Evolutionary conservation across 2,888 invertebrate genomes (phyloP).

Genomic region (Holacanthella duospinosa): DNA sequence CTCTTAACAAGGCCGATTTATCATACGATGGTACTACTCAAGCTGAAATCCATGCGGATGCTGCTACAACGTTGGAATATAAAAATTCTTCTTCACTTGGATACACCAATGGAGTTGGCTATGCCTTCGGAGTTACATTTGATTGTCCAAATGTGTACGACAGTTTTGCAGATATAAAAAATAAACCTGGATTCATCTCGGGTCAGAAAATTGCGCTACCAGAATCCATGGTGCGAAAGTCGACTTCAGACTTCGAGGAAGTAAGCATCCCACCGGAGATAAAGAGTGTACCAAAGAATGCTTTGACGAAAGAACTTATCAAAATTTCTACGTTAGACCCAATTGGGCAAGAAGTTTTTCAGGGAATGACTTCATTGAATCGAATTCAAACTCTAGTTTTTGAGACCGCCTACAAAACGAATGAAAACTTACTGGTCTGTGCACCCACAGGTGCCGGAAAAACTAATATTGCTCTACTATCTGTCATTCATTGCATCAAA

Average conservation of each 20-base stretch:
- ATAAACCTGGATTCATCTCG: slow-evolving; percentile 58
- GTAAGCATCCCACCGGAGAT: slow-evolving; percentile 67
- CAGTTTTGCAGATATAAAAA: slow-evolving; percentile 57
- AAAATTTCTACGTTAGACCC: slow-evolving; percentile 56
- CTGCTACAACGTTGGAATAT: background rate
- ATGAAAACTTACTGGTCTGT: slow-evolving; percentile 93
- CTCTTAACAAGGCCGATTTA: slow-evolving; percentile 40
- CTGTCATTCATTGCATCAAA: slow-evolving; percentile 81
- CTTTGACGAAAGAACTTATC: slow-evolving; percentile 55
- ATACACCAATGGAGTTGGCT: background rate
- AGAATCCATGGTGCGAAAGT: slow-evolving; percentile 61
- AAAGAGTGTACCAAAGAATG: slow-evolving; percentile 45
- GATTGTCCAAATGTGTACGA: slow-evolving; percentile 83
- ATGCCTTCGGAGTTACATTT: slow-evolving; percentile 38
- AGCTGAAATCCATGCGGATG: slow-evolving; percentile 22
- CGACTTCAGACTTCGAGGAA: slow-evolving; percentile 69
- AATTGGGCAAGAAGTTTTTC: slow-evolving; percentile 80
- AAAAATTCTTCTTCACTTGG: background rate
- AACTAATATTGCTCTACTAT: slow-evolving; percentile 92
- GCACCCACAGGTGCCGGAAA: slow-evolving; percentile 99
- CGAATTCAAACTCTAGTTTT: slow-evolving; percentile 93
- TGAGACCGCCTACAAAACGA: slow-evolving; percentile 86
- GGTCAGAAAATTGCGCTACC: slow-evolving; percentile 70
- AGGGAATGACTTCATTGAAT: slow-evolving; percentile 75
- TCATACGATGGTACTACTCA: slow-evolving; percentile 1